Base-by-base conservation (phyloP, 2,888 invertebrate species). In the Seira sanloemensis region DNA sequence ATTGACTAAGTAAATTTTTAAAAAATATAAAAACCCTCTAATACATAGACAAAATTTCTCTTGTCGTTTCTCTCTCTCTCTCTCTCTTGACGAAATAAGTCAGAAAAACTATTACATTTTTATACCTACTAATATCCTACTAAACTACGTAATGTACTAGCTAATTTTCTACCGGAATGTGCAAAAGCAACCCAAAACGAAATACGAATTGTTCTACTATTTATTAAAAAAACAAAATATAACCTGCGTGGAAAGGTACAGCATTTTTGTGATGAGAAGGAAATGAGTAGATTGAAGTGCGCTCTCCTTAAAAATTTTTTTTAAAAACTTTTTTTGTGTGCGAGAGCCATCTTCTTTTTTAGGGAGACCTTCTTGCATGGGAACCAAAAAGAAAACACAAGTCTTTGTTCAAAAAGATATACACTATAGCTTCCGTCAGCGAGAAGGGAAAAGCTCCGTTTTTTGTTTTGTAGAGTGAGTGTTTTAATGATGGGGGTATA, bases 231-330 rank as follows among this genome's bases (percentile, higher is more conserved):
- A n/a, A 58, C 58, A 58, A 58, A 18, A 58, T 58, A 58, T 18
- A 18, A 58, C 58, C 18, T 58, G n/a, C 58, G n/a, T 58, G 9
- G 9, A 58, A 37, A 58, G 58, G 58, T 16, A 58, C n/a, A 18
- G 58, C n/a, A 37, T 58, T n/a, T n/a, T 58, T 58, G 58, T 58
- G 58, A 58, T 58, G 58, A 58, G 2, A 58, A n/a, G 18, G 58
- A 4, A 58, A 58, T 7, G 37, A 37, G 18, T 37, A 18, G 58
- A 58, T 16, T 9, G 58, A 58, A 58, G 7, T 7, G 18, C n/a
- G 58, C 7, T 58, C 58, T 58, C 58, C n/a, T 18, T 4, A 37
- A 37, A 37, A 37, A 37, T 37, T 37, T 4, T 37, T 37, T 37
- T 37, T 12, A 7, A 37, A 7, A 12, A 12, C 37, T 37, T 12